Conservation (phyloP, 2,113 vertebrate genomes). For the Meleagris gallopavo region DNA sequence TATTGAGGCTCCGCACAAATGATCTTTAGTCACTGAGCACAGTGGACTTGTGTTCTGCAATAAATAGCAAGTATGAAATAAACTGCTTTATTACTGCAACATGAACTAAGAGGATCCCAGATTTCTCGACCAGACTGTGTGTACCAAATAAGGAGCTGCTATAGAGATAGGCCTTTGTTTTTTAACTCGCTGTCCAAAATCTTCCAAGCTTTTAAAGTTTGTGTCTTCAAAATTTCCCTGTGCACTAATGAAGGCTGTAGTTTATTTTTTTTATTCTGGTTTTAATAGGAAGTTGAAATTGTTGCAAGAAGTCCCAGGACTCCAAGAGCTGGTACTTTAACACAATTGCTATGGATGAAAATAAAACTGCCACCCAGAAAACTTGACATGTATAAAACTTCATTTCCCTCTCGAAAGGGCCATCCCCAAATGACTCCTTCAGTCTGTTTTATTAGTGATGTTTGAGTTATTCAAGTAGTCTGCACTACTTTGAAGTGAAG, state of each 20-base stretch:
- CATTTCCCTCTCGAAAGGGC: not conserved
- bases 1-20: slow-evolving; percentile 30
- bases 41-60: slow-evolving; percentile 60
- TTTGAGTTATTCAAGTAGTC: not conserved
- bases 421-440: not conserved
- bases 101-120: not conserved
- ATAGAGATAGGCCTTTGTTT: not conserved
- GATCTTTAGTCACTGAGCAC: slow-evolving; percentile 53
- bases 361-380: not conserved
- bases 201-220: not conserved
- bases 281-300: not conserved
- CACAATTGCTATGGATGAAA: not conserved
- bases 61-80: slow-evolving; percentile 52
- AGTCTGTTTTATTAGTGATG: not conserved
- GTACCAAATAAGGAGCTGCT: not conserved
- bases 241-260: not conserved
- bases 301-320: not conserved
- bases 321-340: not conserved
- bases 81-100: not conserved
- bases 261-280: not conserved
- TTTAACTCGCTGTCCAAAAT: not conserved
- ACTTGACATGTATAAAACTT: not conserved
- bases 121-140: not conserved
- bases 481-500: not conserved
- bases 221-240: not conserved